Base-by-base conservation (phyloP, 2,888 invertebrate species). In the Pyrrhosoma nymphula region DNA sequence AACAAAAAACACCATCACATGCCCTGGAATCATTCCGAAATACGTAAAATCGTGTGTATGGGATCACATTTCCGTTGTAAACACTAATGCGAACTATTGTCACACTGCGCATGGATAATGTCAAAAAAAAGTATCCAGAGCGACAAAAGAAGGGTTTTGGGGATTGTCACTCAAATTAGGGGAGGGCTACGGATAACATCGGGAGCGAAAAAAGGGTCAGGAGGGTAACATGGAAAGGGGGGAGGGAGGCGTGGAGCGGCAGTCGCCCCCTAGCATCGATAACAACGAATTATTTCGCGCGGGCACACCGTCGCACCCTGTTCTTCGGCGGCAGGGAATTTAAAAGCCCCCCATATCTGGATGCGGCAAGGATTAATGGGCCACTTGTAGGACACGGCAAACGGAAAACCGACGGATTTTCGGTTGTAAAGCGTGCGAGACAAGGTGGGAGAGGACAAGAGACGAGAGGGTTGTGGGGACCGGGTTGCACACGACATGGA, bases 251-350 rank as follows among this genome's bases (percentile, higher is more conserved):
- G 30, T 82, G 35, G 35, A 10, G 35, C 23, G 35, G 35, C 60
- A 60, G 60, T 60, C 60, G 20, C 60, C 82, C 82, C 35, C 47
- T 47, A 18, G 16, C 82, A 82, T 35, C 35, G 82, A 82, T 82
- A 82, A 82, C 82, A 35, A 30, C 82, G 82, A 82, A 82, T 82
- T 82, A 82, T 35, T 82, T 82, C 82, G 82, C 82, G 82, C 82
- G 14, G 26, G 82, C 35, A 35, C 82, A 35, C 82, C 23, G 12
- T 18, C 35, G n/a, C 82, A 14, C 82, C 82, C 35, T 82, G 82
- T 82, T 82, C 30, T 82, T 82, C 82, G 82, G 82, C 82, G 82
- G 82, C 82, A 82, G 35, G 82, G 82, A 82, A 82, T 82, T 82
- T 82, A 82, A 82, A 82, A 82, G 30, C 82, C 60, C 18, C 60